Conservation (phyloP, 2,888 invertebrate species). For the Lamproptera curius region DNA sequence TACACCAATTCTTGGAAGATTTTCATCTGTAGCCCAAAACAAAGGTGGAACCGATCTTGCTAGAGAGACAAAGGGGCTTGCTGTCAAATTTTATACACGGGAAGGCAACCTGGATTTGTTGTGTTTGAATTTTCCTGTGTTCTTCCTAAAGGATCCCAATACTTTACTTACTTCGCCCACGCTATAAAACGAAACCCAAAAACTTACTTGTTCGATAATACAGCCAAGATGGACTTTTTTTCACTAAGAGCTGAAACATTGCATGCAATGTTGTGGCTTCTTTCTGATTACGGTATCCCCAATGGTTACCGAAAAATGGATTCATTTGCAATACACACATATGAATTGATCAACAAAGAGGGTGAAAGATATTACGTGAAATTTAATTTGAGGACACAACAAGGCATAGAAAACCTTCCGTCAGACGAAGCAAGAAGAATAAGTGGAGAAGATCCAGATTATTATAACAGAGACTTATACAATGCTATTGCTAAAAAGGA, state of each 20-base stretch:
- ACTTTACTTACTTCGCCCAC: constrained; percentile 90
- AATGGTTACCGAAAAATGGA: constrained; percentile 93
- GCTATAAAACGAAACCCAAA: constrained; percentile 94
- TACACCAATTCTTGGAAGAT: constrained; percentile 85
- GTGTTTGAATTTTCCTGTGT: constrained; percentile 91
- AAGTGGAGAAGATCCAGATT: constrained; percentile 88
- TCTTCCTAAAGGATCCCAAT: constrained; percentile 90
- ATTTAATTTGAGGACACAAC: constrained; percentile 91
- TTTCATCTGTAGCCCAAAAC: constrained; percentile 88
- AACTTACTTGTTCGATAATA: constrained; percentile 88
- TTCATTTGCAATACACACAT: constrained; percentile 92
- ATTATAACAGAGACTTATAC: constrained; percentile 89
- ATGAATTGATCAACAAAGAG: constrained; percentile 86
- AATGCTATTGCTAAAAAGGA: constrained; percentile 87
- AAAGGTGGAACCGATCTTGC: constrained; percentile 89
- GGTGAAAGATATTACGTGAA: constrained; percentile 85
- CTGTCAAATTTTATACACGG: constrained; percentile 93
- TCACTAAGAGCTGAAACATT: constrained; percentile 87
- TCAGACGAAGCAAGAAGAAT: constrained; percentile 80
- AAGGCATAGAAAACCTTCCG: constrained; percentile 86
- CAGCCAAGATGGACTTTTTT: constrained; percentile 94
- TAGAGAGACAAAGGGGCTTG: constrained; percentile 91
- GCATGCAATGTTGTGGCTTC: constrained; percentile 85
- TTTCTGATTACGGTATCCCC: constrained; percentile 90
- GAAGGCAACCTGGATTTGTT: constrained; percentile 94